phyloP scores from a whole-genome alignment of 2,888 invertebrate genomes.

The Apotomis turbidana region DNA sequence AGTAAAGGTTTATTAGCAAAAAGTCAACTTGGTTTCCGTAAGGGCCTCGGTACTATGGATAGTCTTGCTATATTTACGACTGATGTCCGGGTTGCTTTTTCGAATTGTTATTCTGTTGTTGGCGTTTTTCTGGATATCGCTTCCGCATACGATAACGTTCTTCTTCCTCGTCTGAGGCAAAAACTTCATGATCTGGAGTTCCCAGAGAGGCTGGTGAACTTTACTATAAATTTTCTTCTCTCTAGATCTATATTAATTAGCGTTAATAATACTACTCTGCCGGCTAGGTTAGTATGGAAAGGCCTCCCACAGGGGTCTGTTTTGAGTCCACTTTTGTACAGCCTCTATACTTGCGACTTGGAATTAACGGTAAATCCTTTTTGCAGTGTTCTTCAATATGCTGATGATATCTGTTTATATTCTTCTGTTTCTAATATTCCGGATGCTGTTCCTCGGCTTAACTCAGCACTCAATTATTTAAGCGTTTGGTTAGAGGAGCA shows the following conservation, averaged over 20 bases:
- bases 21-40: constrained; percentile 48
- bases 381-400: constrained; percentile 47
- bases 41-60: constrained; percentile 48
- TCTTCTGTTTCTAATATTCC: constrained; percentile 2
- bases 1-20: constrained; percentile 37
- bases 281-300: constrained; percentile 43
- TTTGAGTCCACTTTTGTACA: constrained; percentile 45
- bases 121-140: constrained; percentile 49
- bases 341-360: constrained; percentile 45
- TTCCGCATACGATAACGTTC: constrained; percentile 49
- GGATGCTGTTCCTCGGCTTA: background rate
- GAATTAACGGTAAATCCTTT: constrained; percentile 26
- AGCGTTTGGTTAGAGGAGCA: constrained; percentile 21
- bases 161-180: constrained; percentile 44
- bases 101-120: constrained; percentile 40
- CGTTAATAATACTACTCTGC: constrained; percentile 9
- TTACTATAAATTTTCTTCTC: too few species aligned
- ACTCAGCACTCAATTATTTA: constrained; percentile 33
- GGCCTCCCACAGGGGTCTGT: constrained; percentile 49
- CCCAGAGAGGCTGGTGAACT: background rate
- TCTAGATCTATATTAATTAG: constrained; percentile 38
- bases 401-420: constrained; percentile 47
- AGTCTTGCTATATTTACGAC: constrained; percentile 47
- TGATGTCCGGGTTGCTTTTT: constrained; percentile 44
- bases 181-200: constrained; percentile 42